Base-by-base conservation (phyloP, 1,140 invertebrate species). In the Dermatophagoides farinae region DNA sequence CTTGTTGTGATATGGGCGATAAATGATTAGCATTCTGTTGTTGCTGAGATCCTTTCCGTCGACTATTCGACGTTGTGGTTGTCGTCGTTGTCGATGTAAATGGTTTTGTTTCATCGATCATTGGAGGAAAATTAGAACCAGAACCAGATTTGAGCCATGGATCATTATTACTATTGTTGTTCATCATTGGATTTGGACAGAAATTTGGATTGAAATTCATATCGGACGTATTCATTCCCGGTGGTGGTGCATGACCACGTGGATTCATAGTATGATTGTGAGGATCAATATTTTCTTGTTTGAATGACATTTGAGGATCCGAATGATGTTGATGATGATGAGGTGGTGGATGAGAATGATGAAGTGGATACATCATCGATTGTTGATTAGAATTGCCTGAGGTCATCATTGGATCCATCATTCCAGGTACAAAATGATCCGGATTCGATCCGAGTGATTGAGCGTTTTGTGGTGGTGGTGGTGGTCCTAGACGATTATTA, bases 1-100 rank as follows among this genome's bases (percentile, higher is more conserved):
- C 31, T 64, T 66, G 66, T 60, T 67, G 64, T 40, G 62, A 60
- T 37, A 63, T 44, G 44, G 62, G 62, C 20, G 62, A 63, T 25
- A 12, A 38, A 61, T 60, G 57, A 14, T 53, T 20, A 22, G n/a
- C 22, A 23, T 40, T 39, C 5, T 18, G 14, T 52, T 60, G 58
- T 38, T 50, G 11, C 10, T 47, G 23, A 47, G 58, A 47, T 25
- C 58, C 22, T 25, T 49, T 49, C 6, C 46, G 14, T 31, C 57
- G 22, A 18, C 57, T 23, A 39, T 23, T 38, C 1, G 16, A 25
- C 20, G 53, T 20, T n/a, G 37, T 40, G 8, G 20, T 18, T 31
- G 53, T 10, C 5, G 12, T 57, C 8, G 31, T 31, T 8, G 31
- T 31, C 8, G 31, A 31, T 31, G 41, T 50, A 50, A 50, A 50